phyloP scores from a whole-genome alignment of 2,113 vertebrate species.

The Chloroceryle aenea region DNA sequence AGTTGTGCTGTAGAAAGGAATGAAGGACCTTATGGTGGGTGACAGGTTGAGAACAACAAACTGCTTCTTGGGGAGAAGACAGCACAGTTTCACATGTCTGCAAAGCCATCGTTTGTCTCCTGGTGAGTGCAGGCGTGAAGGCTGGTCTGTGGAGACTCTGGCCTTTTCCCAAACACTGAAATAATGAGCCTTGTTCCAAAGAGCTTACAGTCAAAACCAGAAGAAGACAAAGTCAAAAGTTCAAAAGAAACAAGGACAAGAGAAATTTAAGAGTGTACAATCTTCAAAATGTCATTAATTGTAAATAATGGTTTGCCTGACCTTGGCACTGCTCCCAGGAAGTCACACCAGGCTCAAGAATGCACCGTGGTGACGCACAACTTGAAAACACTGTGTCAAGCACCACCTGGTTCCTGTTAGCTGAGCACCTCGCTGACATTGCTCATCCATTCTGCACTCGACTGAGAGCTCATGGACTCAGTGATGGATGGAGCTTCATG shows the following conservation, averaged over 20 bases:
- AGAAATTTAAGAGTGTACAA: neutral
- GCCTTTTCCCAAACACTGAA: neutral
- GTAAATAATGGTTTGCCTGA: slow-evolving; percentile 6
- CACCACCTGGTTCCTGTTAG: slow-evolving; percentile 39
- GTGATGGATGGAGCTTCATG: neutral
- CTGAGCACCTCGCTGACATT: neutral
- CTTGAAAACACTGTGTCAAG: neutral
- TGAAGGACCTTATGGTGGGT: neutral
- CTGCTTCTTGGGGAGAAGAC: neutral
- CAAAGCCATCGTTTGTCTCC: neutral
- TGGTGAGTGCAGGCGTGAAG: neutral
- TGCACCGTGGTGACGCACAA: neutral
- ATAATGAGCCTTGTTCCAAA: neutral
- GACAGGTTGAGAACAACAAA: neutral
- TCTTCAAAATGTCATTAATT: neutral
- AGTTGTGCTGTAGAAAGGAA: neutral
- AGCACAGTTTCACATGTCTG: neutral
- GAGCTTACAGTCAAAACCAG: neutral
- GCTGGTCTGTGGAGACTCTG: neutral
- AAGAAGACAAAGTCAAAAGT: neutral
- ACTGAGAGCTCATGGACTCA: neutral
- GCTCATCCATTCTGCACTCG: neutral
- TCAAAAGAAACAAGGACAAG: neutral
- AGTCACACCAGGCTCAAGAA: slow-evolving; percentile 5
- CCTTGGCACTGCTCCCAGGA: slow-evolving; percentile 28